phyloP scores from a whole-genome alignment of 2,797 vertebrate genomes.

The Coranthus polyacanthus region DNA sequence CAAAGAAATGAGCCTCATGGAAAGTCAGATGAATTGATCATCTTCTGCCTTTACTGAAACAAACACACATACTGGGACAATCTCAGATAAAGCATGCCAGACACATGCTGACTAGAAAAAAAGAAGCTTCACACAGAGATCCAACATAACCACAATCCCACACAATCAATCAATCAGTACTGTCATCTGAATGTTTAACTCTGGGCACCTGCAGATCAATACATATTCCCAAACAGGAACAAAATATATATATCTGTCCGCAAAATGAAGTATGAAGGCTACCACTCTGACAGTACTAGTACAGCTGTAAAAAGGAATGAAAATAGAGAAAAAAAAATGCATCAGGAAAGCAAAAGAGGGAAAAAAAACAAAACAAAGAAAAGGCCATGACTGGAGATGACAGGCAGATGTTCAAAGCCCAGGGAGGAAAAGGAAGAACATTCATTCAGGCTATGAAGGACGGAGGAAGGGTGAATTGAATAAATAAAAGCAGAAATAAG shows the following conservation, averaged over 20 bases:
- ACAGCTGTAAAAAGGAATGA: conserved; percentile 15
- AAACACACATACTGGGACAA: neutral
- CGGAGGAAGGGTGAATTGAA: conserved; percentile 51
- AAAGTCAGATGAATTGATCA: conserved; percentile 27
- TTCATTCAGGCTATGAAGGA: conserved; percentile 54
- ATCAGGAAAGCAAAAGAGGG: conserved; percentile 5
- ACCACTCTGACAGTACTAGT: neutral
- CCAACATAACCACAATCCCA: conserved; percentile 34
- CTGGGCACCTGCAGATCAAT: conserved; percentile 47
- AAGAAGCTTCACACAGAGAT: conserved; percentile 22
- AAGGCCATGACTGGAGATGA: conserved; percentile 46
- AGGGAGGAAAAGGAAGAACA: conserved; percentile 21
- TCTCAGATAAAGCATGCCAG: neutral
- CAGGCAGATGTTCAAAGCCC: conserved; percentile 41
- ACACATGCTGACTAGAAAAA: conserved; percentile 32
- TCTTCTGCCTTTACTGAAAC: conserved; percentile 15
- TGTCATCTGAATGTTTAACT: conserved; percentile 68
- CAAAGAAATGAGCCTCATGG: conserved; percentile 2
- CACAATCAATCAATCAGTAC: conserved; percentile 59
- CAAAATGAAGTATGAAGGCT: conserved; percentile 1
- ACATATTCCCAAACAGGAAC: conserved; percentile 52
- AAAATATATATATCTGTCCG: conserved; percentile 40
- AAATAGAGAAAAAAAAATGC: neutral
- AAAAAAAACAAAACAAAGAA: conserved; percentile 31
- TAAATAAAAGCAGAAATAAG: conserved; percentile 48